These are phyloP conservation scores for Dicerorhinus sumatrensis DNA, from an alignment of 2,113 vertebrate species.

Conservation along the genomic window DNA sequence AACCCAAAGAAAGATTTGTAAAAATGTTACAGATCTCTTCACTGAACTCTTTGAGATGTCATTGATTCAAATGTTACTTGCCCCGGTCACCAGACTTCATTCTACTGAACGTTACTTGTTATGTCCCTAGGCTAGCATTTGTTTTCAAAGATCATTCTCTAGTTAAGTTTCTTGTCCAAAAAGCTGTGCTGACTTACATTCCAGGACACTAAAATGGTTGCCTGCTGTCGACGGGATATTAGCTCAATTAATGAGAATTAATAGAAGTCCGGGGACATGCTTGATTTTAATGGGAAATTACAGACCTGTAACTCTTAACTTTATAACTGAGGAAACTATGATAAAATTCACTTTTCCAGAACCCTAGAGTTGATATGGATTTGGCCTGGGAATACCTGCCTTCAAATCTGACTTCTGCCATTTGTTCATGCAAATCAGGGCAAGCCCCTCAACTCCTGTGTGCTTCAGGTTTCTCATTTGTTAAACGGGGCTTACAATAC, in stretches of 20 bases:
- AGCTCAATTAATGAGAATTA: conserved; percentile 36
- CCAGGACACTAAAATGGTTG: neutral
- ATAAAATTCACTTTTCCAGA: neutral
- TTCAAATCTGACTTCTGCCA: neutral
- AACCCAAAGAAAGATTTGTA: neutral
- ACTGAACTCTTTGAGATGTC: neutral
- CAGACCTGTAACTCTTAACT: neutral
- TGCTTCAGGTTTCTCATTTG: neutral
- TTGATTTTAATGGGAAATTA: neutral
- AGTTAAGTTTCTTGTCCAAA: neutral
- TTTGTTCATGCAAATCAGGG: neutral
- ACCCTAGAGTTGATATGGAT: neutral
- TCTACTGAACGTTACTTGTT: neutral
- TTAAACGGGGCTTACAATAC: neutral
- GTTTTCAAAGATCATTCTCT: neutral
- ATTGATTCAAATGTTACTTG: neutral
- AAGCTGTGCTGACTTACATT: neutral
- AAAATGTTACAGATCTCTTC: neutral
- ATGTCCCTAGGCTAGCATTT: neutral
- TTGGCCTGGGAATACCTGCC: neutral
- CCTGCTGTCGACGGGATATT: neutral
- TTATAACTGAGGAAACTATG: neutral
- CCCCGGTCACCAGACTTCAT: neutral
- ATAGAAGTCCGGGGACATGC: neutral
- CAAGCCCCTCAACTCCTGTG: neutral